Evolutionary conservation across 2,888 invertebrate species (phyloP).

Genomic region (Xanthia icteritia): DNA sequence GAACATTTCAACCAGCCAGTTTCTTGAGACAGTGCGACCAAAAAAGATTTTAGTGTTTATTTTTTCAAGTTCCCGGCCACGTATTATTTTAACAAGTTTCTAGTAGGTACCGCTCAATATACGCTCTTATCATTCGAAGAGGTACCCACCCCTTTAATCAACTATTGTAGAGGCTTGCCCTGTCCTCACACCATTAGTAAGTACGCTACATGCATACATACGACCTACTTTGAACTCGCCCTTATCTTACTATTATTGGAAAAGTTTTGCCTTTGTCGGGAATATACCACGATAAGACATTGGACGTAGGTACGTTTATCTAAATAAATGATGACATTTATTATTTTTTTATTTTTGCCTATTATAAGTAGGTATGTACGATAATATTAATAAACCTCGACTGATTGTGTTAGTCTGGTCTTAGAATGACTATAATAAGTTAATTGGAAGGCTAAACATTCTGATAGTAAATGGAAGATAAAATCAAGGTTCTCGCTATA

Average conservation of each 20-base stretch:
- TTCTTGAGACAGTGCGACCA: background rate
- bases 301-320: constrained; percentile 35
- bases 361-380: constrained; percentile 24
- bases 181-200: constrained; percentile 73
- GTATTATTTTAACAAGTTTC: constrained; percentile 16
- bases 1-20: background rate
- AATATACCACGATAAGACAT: constrained; percentile 59
- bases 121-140: constrained; percentile 29
- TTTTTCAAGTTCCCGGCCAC: background rate
- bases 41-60: background rate
- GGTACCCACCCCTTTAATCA: constrained; percentile 32
- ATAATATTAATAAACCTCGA: constrained; percentile 19
- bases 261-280: constrained; percentile 71
- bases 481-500: constrained; percentile 26
- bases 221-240: constrained; percentile 69
- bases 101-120: constrained; percentile 13
- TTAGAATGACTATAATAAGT: constrained; percentile 4
- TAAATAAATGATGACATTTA: constrained; percentile 34
- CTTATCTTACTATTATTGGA: constrained; percentile 71
- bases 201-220: constrained; percentile 75
- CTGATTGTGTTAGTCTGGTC: constrained; percentile 12
- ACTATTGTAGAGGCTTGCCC: constrained; percentile 41
- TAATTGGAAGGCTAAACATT: constrained; percentile 23
- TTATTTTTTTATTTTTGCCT: constrained; percentile 6
- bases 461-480: constrained; percentile 23